Conservation (phyloP, 2,113 vertebrate genomes). For the Paedocypris sp. region DNA sequence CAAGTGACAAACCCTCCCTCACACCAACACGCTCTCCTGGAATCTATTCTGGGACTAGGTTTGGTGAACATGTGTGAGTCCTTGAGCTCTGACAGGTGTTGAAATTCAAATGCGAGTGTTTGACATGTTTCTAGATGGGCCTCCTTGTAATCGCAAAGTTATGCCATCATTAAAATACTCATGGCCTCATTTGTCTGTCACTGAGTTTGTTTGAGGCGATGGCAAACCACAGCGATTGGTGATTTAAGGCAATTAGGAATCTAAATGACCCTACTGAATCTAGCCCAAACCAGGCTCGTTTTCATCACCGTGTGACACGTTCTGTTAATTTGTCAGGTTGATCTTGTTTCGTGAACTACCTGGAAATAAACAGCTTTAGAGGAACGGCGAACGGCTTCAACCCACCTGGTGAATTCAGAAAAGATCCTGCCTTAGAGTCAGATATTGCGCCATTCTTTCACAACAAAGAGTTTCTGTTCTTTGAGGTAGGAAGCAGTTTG, state of each 20-base stretch:
- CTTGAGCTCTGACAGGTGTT: slow-evolving; percentile 18
- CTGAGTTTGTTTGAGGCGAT: slow-evolving; percentile 2
- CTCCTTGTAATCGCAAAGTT: slow-evolving; percentile 2
- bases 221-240: slow-evolving; percentile 8
- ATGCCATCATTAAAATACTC: slow-evolving; percentile 25
- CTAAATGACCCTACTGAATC: slow-evolving; percentile 25
- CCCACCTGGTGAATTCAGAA: not conserved
- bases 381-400: not conserved
- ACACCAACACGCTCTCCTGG: not conserved
- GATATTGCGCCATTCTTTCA: not conserved
- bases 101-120: slow-evolving; percentile 25
- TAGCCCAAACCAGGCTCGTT: not conserved
- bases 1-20: slow-evolving; percentile 43
- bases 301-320: not conserved
- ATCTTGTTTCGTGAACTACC: not conserved
- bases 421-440: no score
- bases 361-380: not conserved
- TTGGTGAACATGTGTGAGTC: slow-evolving; percentile 18
- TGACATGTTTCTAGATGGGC: slow-evolving; percentile 33
- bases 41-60: slow-evolving; percentile 24
- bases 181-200: slow-evolving; percentile 24
- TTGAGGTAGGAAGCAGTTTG: not conserved
- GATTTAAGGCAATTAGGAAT: slow-evolving; percentile 26
- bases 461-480: slow-evolving; percentile 3
- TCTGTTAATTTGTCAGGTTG: not conserved